phyloP scores from a whole-genome alignment of 2,797 vertebrate species.

The Scarus forsteni region DNA sequence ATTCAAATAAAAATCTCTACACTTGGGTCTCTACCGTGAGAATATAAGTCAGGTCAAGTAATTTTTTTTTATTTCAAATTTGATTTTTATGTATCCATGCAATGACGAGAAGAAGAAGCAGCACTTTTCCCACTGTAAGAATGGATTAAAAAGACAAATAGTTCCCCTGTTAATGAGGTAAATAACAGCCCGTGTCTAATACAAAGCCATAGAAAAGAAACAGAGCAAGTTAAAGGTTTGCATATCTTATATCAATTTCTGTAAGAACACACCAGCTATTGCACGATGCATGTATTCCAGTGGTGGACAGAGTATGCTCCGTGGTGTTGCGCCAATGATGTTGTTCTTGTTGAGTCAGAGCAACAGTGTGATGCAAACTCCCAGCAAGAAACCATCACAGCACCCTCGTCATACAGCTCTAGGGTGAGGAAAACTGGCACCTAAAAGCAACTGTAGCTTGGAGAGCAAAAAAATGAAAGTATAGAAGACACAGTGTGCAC shows the following conservation, averaged over 20 bases:
- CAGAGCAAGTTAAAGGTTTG: too few relatives aligned
- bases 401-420: neutral
- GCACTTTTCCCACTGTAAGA: too few relatives aligned
- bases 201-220: too few relatives aligned
- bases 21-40: too few relatives aligned
- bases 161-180: neutral
- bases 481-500: neutral
- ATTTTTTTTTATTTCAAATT: too few relatives aligned
- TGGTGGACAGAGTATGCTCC: neutral
- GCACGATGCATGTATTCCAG: neutral
- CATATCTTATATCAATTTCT: too few relatives aligned
- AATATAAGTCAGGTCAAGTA: too few relatives aligned
- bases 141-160: too few relatives aligned
- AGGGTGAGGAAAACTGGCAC: neutral
- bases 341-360: neutral
- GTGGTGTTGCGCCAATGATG: neutral
- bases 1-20: too few relatives aligned
- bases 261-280: too few relatives aligned
- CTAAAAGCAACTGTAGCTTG: slow-evolving; percentile 2
- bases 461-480: slow-evolving; percentile 1
- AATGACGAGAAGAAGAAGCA: too few relatives aligned
- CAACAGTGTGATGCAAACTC: slow-evolving; percentile 20
- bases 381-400: slow-evolving; percentile 20
- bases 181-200: neutral
- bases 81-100: too few relatives aligned